Conservation (phyloP, 2,888 invertebrate genomes). For the Caenorhabditis becei region DNA sequence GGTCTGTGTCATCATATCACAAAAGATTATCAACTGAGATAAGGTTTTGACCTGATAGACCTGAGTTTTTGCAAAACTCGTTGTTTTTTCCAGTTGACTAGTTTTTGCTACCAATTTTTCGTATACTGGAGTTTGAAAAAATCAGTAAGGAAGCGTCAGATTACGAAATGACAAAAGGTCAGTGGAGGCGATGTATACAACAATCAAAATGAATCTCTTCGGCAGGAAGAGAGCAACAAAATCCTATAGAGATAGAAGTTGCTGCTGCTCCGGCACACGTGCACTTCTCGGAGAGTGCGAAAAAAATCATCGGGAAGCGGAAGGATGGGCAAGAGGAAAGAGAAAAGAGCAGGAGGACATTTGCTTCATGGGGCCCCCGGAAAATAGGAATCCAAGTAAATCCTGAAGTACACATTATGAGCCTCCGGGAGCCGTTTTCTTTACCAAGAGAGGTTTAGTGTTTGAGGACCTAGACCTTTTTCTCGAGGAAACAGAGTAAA, state of each 20-base stretch:
- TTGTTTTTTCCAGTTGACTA: no score
- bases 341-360: slow-evolving; percentile 14
- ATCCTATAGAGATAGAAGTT: slow-evolving; percentile 23
- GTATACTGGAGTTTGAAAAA: no score
- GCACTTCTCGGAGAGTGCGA: slow-evolving; percentile 56
- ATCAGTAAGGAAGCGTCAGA: background rate
- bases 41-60: no score
- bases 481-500: background rate
- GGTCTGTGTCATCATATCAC: no score
- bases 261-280: slow-evolving; percentile 28
- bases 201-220: background rate
- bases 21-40: no score
- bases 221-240: slow-evolving; percentile 10
- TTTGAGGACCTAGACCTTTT: slow-evolving; percentile 6
- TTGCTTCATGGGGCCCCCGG: slow-evolving; percentile 14
- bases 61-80: no score
- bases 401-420: slow-evolving; percentile 40
- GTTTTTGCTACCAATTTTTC: no score
- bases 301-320: slow-evolving; percentile 40
- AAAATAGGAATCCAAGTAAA: slow-evolving; percentile 27
- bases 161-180: background rate
- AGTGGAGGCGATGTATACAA: slow-evolving; percentile 12
- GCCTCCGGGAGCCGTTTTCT: background rate
- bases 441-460: background rate
- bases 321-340: slow-evolving; percentile 13